phyloP scores from a whole-genome alignment of 2,888 invertebrate genomes.

The Metopia argyrocephala region DNA sequence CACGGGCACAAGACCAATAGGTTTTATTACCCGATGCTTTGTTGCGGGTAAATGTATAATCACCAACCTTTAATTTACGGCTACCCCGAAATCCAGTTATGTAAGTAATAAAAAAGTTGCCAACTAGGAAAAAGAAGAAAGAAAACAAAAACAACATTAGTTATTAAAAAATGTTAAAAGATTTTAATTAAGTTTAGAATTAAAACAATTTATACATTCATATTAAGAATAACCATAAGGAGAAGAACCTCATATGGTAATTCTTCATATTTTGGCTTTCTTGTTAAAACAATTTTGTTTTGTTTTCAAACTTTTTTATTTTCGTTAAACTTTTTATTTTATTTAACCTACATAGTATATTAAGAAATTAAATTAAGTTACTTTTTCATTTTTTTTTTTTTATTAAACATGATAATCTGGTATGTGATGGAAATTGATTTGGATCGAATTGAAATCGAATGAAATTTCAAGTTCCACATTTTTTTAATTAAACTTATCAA shows the following conservation, averaged over 20 bases:
- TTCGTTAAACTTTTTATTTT: background rate
- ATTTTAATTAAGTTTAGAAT: background rate
- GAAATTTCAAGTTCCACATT: too few relatives aligned
- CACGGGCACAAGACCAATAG: conserved; percentile 79
- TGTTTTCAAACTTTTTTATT: background rate
- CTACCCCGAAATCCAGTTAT: conserved; percentile 78
- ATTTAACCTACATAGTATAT: background rate
- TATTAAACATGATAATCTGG: too few relatives aligned
- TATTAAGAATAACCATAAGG: background rate
- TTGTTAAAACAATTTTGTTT: background rate
- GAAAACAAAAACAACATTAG: conserved; percentile 29
- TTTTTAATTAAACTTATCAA: conserved; percentile 10
- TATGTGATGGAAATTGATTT: too few relatives aligned
- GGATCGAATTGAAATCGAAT: too few relatives aligned
- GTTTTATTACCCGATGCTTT: conserved; percentile 76
- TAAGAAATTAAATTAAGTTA: too few relatives aligned
- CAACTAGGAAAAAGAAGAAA: conserved; percentile 63
- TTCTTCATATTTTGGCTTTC: background rate
- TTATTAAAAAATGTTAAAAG: conserved; percentile 64
- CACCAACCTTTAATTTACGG: conserved; percentile 78
- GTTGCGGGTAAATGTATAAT: conserved; percentile 78
- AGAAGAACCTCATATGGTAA: background rate
- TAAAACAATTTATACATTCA: background rate
- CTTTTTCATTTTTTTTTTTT: too few relatives aligned
- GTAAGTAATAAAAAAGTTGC: conserved; percentile 73